Conservation (phyloP, 2,888 invertebrate species). For the Sphinx pinastri region DNA sequence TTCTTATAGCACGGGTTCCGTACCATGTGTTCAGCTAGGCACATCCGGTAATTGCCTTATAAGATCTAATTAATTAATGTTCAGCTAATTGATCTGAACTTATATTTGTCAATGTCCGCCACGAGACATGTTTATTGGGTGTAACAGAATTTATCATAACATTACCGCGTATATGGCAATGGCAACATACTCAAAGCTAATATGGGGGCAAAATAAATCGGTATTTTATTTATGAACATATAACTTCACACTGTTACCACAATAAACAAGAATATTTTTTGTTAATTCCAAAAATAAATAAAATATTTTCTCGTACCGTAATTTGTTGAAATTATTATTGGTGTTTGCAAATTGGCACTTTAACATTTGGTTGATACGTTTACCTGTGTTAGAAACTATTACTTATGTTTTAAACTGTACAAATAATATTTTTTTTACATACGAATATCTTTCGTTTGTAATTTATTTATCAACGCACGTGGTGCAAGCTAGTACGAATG, state of each 20-base stretch:
- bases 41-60: slow-evolving; percentile 21
- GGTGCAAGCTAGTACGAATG: too few relatives aligned
- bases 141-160: slow-evolving; percentile 26
- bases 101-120: slow-evolving; percentile 10
- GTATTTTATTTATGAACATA: slow-evolving; percentile 12
- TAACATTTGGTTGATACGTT: neutral
- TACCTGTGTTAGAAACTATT: too few relatives aligned
- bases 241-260: slow-evolving; percentile 4
- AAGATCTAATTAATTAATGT: slow-evolving; percentile 10
- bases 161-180: slow-evolving; percentile 14
- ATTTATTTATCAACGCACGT: too few relatives aligned
- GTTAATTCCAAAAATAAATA: neutral
- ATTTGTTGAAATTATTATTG: neutral
- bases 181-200: slow-evolving; percentile 12
- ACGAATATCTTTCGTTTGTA: too few relatives aligned
- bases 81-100: slow-evolving; percentile 15
- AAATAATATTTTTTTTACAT: too few relatives aligned
- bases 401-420: too few relatives aligned
- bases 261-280: neutral
- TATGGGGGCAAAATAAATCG: slow-evolving; percentile 24
- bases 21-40: neutral
- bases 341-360: neutral
- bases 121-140: slow-evolving; percentile 19
- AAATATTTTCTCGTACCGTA: neutral
- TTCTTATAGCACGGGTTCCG: neutral